These are phyloP conservation scores for Poeciliopsis prolifica DNA, from an alignment of 2,113 vertebrate species.

Conservation along the genomic window DNA sequence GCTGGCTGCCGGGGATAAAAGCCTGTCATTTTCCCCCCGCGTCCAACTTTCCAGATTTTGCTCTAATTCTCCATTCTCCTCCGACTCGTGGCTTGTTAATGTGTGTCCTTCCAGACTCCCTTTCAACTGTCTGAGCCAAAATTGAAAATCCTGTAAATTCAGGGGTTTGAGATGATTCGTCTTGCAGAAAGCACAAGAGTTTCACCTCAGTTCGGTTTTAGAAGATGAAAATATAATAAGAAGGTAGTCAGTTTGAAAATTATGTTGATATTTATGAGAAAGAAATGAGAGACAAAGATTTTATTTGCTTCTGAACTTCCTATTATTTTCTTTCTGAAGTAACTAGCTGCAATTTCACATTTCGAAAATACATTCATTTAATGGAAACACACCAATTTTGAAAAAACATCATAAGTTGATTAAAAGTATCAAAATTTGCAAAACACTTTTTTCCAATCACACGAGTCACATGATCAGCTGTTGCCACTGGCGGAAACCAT, in stretches of 20 bases:
- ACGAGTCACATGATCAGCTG: too few species aligned
- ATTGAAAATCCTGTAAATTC: neutral
- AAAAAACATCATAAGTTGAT: too few species aligned
- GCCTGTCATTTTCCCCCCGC: slow-evolving; percentile 32
- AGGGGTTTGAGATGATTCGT: neutral
- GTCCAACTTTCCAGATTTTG: slow-evolving; percentile 24
- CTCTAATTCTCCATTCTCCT: slow-evolving; percentile 21
- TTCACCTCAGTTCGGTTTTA: slow-evolving; percentile 6
- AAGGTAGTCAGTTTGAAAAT: slow-evolving; percentile 46
- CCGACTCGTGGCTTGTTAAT: slow-evolving; percentile 1
- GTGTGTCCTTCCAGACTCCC: slow-evolving; percentile 9
- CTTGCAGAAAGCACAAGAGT: neutral
- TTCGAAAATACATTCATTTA: too few species aligned
- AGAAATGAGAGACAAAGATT: neutral
- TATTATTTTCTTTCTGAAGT: neutral
- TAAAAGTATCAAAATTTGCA: too few species aligned
- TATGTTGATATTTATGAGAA: slow-evolving; percentile 27
- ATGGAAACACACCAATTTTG: too few species aligned
- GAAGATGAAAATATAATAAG: slow-evolving; percentile 23
- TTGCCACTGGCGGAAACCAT: too few species aligned
- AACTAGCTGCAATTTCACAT: too few species aligned
- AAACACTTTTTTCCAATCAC: too few species aligned
- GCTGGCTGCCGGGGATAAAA: slow-evolving; percentile 57
- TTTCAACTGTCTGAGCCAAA: slow-evolving; percentile 6
- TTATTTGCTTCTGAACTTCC: neutral